Evolutionary conservation across 1,140 invertebrate genomes (phyloP), one percentile per base, ranked within the genome.

Genomic region (Chrysomallon squamiferum): DNA sequence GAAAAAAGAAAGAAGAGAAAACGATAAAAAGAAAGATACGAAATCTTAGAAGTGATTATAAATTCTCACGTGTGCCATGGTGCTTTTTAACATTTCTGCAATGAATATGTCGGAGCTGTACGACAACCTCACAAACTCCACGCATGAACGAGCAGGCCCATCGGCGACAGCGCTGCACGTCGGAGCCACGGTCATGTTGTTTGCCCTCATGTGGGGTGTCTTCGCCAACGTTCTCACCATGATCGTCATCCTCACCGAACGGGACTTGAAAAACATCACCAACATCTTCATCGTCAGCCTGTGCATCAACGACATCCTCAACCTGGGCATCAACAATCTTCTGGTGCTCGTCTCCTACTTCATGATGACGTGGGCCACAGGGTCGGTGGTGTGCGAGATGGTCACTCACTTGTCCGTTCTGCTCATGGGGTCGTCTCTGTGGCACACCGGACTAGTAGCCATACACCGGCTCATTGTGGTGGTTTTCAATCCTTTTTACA

Each of bases 401-500:
- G 72, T 77, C n/a, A 78, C 78, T 18, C 79, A 84, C 62, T 80
- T 85, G 59, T 80, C 77, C 6, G 77, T 84, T 11, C 69, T 84
- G 7, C 66, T 84, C 4, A 83, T 80, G 73, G 83, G 84, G 1
- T 81, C 77, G 11, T 82, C 81, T 3, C 62, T 86, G 6, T 85
- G 83, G 83, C 84, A 86, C 67, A 81, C 83, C 27, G 82, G 77
- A 20, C 73, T 86, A 18, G 85, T 86, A 33, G 81, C 82, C 47
- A 81, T 86, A 20, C 84, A 86, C 69, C 74, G 84, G 5, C 79
- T 83, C 29, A 74, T 86, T 41, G 83, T 86, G 3, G 84, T 86
- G 13, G 79, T 82, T 32, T 82, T 82, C 59, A 82, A 84, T 65
- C 75, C 72, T 54, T 80, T 81, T 60, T 82, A 85, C 69, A 81